Base-by-base conservation (phyloP, 2,113 vertebrate genomes). In the Entomyzon cyanotis region DNA sequence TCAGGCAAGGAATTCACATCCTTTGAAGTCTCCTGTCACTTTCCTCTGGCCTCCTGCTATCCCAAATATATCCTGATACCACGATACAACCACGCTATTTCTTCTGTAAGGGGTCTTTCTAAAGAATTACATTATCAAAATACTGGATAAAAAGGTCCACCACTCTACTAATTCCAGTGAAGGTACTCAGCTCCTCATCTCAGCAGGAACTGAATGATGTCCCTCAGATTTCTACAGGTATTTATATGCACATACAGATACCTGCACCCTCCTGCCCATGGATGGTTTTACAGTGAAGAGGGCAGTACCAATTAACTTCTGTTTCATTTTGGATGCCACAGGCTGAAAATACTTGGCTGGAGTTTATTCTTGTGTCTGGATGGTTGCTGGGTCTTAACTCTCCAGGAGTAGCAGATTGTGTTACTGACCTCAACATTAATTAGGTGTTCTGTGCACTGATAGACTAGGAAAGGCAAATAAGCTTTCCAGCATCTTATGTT, bases 381-480 rank as follows among this genome's bases (percentile, higher is more conserved):
- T 70, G 24, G 50, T 33, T 78, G 62, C 5, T 82, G 62, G 53
- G 83, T 50, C 78, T 81, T 62, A 89, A 94, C 30, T 68, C 70
- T 53, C 39, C 41, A 20, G 67, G 82, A 90, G 46, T 2, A 93
- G 59, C 55, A 91, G 78, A 42, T 49, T 74, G 69, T n/a, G 28
- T 55, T 69, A 58, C 27, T 87, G 84, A 89, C 78, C 75, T 88
- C 59, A 28, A 22, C 83, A 50, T 49, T 75, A 95, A 91, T 90
- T 89, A 79, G 49, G 46, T 83, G 69, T 30, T 73, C 69, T 62
- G 31, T 47, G 75, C 78, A 82, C 23, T 58, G 55, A 42, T 39
- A 94, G 49, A 62, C 52, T 42, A 83, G 46, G 39, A 85, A 91
- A 84, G 49, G 73, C 74, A 94, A 95, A 91, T 47, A 81, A 91